Base-by-base conservation (phyloP, 2,797 vertebrate genomes). In the Pseudomugil gertrudae region DNA sequence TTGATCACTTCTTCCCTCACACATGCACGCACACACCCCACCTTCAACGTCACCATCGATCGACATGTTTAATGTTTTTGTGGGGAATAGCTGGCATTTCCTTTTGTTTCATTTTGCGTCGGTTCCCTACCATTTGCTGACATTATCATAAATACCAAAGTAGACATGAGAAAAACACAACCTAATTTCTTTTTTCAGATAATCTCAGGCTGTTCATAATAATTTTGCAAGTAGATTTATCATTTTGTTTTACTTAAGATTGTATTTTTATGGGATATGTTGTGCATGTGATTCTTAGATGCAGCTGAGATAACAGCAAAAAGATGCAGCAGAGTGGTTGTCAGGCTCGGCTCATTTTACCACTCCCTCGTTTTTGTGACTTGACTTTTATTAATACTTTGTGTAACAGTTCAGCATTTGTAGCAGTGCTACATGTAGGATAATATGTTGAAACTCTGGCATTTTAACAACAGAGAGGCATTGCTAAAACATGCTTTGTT, bases 1-100 rank as follows among this genome's bases (percentile, higher is more conserved):
- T 94, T 93, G 93, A 94, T 94, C 93, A 93, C 91, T 92, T 92
- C 90, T 92, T 91, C 88, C 88, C 91, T 91, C 91, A 89, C 92
- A 92, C 90, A 92, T 91, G 88, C 92, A 92, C 85, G 71, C 92
- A 92, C 90, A 90, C 92, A 93, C 83, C 86, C 90, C 85, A 89
- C 89, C 88, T 91, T 93, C 81, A 81, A 89, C 90, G 63, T 93
- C 93, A 91, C 86, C 86, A 93, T 94, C 75, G 92, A 94, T 93
- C 45, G 78, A 78, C 83, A 89, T 86, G 90, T 90, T 92, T 92
- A 86, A 92, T 91, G 89, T 92, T 91, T 90, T 87, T 88, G 84
- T 78, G 76, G 81, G 84, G 79, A 90, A 87, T 80, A 82, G 88
- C 74, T 86, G 79, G 78, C 87, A 81, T 91, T 91, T 92, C 76